Percentiles rank a stretch among this genome's conserved stretches.
Conservation (phyloP, 2,113 vertebrate species). For the Pomatorhinus ruficollis region DNA sequence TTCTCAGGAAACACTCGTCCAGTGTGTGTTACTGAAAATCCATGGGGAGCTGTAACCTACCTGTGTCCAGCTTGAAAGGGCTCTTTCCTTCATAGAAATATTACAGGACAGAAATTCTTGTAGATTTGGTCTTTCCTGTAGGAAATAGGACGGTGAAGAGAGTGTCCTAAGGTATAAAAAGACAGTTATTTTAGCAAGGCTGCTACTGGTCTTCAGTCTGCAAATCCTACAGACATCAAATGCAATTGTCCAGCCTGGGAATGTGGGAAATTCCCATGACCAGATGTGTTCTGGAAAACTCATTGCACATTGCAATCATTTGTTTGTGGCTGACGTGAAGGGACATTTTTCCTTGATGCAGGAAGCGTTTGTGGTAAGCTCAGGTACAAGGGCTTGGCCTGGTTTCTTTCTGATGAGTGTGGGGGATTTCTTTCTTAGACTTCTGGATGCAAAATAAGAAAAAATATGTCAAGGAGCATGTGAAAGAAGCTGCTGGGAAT, state of each 20-base stretch:
- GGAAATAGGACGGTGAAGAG: background rate
- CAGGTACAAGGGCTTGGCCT: background rate
- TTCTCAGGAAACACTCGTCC: background rate
- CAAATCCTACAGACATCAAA: background rate
- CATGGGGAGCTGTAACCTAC: background rate
- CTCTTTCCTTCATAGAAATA: background rate
- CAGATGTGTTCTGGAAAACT: background rate
- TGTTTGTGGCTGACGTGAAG: background rate
- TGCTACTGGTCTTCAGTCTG: background rate
- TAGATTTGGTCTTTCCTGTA: background rate
- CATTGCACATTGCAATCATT: background rate
- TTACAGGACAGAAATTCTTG: background rate
- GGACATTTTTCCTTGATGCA: background rate
- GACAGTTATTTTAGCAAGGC: background rate
- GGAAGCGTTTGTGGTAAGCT: background rate
- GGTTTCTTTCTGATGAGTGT: background rate
- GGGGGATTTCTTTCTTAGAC: background rate
- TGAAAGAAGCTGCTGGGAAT: background rate
- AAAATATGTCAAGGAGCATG: background rate
- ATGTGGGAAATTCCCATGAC: background rate
- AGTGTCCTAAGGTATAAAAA: background rate
- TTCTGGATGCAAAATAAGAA: background rate
- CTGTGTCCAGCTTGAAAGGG: background rate
- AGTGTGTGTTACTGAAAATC: background rate
- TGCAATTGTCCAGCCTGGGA: background rate